These are phyloP conservation scores for Mycteria americana DNA, from an alignment of 2,797 vertebrate species.

Conservation along the genomic window DNA sequence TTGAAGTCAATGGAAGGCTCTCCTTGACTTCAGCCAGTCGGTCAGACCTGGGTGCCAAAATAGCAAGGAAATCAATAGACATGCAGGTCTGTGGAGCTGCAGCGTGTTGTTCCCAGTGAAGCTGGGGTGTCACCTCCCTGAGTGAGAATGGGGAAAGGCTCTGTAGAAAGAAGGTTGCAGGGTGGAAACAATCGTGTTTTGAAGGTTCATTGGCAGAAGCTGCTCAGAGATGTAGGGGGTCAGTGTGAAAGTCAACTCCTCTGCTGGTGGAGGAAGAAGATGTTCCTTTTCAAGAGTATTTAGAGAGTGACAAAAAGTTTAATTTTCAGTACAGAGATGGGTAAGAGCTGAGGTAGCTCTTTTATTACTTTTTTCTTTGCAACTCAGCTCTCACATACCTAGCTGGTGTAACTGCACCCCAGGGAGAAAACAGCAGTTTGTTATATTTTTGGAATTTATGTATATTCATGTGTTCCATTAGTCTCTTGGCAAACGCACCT, in stretches of 20 bases:
- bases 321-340: not conserved
- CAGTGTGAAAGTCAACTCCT: not conserved
- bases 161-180: not conserved
- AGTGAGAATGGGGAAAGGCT: rapidly evolving
- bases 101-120: not conserved
- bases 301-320: not conserved
- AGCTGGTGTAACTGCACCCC: not conserved
- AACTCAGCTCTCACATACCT: not conserved
- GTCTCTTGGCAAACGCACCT: not conserved
- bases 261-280: not conserved
- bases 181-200: not conserved
- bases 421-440: conserved; percentile 3
- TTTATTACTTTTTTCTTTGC: not conserved
- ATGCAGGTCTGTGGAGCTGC: not conserved
- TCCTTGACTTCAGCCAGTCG: not conserved
- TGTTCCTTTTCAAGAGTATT: not conserved
- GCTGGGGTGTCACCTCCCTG: not conserved
- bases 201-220: not conserved
- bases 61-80: not conserved
- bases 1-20: not conserved
- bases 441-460: conserved; percentile 11
- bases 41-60: not conserved
- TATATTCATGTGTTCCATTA: conserved; percentile 28
- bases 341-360: not conserved
- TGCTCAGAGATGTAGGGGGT: not conserved